Evolutionary conservation across 2,113 vertebrate species (phyloP).

Genomic region (Corydoras maculifer): DNA sequence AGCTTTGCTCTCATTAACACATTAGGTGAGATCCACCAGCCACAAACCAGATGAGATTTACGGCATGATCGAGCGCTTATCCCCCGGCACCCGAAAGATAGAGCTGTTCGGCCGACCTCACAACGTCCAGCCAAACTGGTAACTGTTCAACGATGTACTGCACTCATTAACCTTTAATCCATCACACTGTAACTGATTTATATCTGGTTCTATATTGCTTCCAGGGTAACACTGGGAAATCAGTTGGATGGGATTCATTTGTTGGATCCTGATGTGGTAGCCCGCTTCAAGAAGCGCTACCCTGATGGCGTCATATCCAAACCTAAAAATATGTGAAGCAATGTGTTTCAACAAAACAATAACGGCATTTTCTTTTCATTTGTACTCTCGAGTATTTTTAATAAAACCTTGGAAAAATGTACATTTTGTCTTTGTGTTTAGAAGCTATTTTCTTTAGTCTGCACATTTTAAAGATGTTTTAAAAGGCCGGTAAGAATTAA

Average conservation of each 20-base stretch:
- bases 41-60: constrained; percentile 94
- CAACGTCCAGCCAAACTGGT: constrained; percentile 93
- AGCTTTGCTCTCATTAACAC: too few relatives aligned
- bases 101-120: constrained; percentile 87
- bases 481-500: too few relatives aligned
- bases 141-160: not conserved
- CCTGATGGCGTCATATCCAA: constrained; percentile 88
- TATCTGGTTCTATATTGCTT: constrained; percentile 20
- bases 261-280: constrained; percentile 84
- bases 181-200: not conserved
- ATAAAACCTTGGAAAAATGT: constrained; percentile 13
- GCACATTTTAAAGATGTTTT: too few relatives aligned
- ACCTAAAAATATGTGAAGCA: constrained; percentile 72
- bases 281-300: constrained; percentile 82
- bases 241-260: constrained; percentile 88
- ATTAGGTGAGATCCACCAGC: constrained; percentile 85
- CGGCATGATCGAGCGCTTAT: constrained; percentile 88
- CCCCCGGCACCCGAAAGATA: constrained; percentile 85
- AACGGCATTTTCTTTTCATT: too few relatives aligned
- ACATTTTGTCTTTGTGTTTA: not conserved
- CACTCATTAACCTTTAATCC: not conserved
- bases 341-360: not conserved
- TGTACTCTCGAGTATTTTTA: constrained; percentile 16
- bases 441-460: too few relatives aligned
- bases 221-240: constrained; percentile 86